These are phyloP conservation scores for Carterocephalus palaemon DNA, from an alignment of 2,888 invertebrate genomes.

Conservation along the genomic window DNA sequence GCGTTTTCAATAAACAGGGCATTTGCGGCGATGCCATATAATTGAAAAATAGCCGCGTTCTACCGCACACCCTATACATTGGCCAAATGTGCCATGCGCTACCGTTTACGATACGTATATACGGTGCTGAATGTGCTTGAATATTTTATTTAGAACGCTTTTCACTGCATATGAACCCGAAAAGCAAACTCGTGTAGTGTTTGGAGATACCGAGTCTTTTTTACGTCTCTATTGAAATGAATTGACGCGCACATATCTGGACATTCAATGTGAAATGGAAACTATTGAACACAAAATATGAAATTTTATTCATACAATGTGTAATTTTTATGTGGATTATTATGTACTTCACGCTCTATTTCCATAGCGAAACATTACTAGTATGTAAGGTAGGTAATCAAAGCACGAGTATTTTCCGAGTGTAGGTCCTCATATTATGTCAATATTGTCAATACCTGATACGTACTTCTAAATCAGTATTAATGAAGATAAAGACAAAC, in stretches of 20 bases:
- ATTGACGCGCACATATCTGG: slow-evolving; percentile 21
- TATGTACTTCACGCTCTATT: not conserved
- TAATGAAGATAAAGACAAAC: no score
- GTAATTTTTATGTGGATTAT: slow-evolving; percentile 10
- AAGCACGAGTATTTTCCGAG: not conserved
- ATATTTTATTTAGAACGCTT: slow-evolving; percentile 24
- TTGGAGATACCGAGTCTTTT: slow-evolving; percentile 22
- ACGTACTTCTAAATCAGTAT: no score
- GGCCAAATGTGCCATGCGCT: slow-evolving; percentile 20
- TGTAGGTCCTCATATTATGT: no score
- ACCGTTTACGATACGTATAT: slow-evolving; percentile 11
- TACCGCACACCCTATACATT: slow-evolving; percentile 19
- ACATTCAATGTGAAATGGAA: slow-evolving; percentile 21
- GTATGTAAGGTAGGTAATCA: not conserved
- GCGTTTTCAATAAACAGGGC: slow-evolving; percentile 27
- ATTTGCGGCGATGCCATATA: slow-evolving; percentile 22
- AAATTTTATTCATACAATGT: slow-evolving; percentile 12
- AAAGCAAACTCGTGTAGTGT: slow-evolving; percentile 16
- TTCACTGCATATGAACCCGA: slow-evolving; percentile 18
- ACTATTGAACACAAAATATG: slow-evolving; percentile 19
- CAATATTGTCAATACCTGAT: no score
- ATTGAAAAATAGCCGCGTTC: slow-evolving; percentile 22
- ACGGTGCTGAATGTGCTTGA: slow-evolving; percentile 18
- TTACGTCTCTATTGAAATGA: slow-evolving; percentile 22
- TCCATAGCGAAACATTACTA: no score